Conservation (phyloP, 1,140 invertebrate species). For the Probaryconus sp. region DNA sequence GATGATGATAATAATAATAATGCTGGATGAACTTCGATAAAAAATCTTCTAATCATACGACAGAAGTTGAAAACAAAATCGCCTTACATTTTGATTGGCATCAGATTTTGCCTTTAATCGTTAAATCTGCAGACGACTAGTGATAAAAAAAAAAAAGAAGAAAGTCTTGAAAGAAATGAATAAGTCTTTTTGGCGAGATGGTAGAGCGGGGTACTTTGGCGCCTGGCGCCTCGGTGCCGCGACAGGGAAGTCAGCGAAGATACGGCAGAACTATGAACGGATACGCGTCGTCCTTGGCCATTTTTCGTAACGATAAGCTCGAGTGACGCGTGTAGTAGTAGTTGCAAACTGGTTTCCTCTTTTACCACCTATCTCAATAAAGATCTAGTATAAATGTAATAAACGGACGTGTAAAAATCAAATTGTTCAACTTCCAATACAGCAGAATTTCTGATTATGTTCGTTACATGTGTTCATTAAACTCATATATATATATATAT, state of each 20-base stretch:
- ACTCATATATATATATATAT: constrained; percentile 44
- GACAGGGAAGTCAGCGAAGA: constrained; percentile 35
- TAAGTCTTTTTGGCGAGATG: constrained; percentile 17
- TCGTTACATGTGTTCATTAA: constrained; percentile 29
- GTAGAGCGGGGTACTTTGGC: constrained; percentile 42
- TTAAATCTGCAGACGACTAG: constrained; percentile 9
- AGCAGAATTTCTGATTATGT: constrained; percentile 28
- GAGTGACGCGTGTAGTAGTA: constrained; percentile 53
- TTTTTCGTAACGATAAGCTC: constrained; percentile 63
- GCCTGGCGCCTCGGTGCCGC: constrained; percentile 65
- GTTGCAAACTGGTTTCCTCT: constrained; percentile 71
- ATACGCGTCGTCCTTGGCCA: constrained; percentile 67
- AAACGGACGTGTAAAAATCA: constrained; percentile 26
- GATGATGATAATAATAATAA: no score
- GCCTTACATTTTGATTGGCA: no score
- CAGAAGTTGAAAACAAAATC: no score
- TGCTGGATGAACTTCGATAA: no score
- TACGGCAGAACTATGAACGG: constrained; percentile 20
- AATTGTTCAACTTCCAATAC: constrained; percentile 46
- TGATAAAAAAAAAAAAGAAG: constrained; percentile 6
- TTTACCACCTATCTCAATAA: constrained; percentile 46
- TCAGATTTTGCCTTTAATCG: constrained; percentile 45
- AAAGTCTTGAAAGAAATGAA: constrained; percentile 37
- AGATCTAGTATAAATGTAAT: constrained; percentile 47
- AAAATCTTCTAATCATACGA: no score